Base-by-base conservation (phyloP, 2,888 invertebrate genomes). In the Lasioglossum zephyrum region DNA sequence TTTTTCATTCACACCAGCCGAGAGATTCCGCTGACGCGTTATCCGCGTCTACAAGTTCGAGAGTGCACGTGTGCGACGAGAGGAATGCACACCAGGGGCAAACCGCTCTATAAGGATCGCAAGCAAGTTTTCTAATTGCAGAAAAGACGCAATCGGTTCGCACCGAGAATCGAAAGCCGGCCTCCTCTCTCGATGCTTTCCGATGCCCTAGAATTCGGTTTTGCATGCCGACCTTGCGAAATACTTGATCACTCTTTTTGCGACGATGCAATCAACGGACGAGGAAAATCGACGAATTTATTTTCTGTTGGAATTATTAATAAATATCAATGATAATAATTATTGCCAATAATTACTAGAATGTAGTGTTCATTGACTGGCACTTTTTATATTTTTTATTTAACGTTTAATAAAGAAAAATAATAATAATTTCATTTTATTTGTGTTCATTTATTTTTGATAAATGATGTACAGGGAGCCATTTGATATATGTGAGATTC, bases 111-210 rank as follows among this genome's bases (percentile, higher is more conserved):
- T 81, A 88, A 73, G 87, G 88, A 39, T 4, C 57, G 57, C 31
- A 31, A 31, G 22, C 41, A 4, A n/a, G 73, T 81, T 87, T 82
- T 88, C 87, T 88, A 88, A 85, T 88, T 76, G 77, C 77, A 75
- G 87, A 77, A 63, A 81, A 82, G 73, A 83, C 69, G 16, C 57
- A 57, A 57, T 57, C 73, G 77, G 70, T 60, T 73, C 41, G 57
- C 44, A 2, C 0, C 26, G 39, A 77, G 73, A 83, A 31, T 31
- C 49, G 84, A 83, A 72, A 78, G 74, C 70, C 41, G 49, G 22
- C 16, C 47, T 8, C 9, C 47, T 8, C 9, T 57, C 9, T 57
- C 57, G 57, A 4, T 49, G 60, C 60, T 72, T 75, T 72, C 75
- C 60, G 49, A n/a, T 63, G 60, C 16, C 60, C 72, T 72, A 53